Evolutionary conservation across 2,888 invertebrate genomes (phyloP), one percentile per base, ranked within the genome.

Genomic region (Drosophila koepferae): DNA sequence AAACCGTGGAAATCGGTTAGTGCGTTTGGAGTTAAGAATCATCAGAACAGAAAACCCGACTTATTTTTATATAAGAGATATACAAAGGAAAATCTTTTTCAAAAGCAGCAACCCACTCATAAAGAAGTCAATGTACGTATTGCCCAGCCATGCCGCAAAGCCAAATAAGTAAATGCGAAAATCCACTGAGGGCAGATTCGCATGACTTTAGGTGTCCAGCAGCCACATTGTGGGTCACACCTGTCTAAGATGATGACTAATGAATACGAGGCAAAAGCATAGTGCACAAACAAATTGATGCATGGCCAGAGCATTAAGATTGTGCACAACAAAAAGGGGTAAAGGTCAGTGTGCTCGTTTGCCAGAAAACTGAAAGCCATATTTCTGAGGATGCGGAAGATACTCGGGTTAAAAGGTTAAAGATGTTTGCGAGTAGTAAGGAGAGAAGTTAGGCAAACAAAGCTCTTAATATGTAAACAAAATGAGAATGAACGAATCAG

Each of bases 391-490:
- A 23, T 48, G 20, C 34, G 31, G 7, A 31, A 31, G 63, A 12
- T 20, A 12, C 16, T 34, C 34, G 23, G 31, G 9, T 2, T 9
- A 34, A 51, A 18, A 34, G 51, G 18, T 51, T 18, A 2, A 28
- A 53, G 36, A 5, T 48, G 20, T 28, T 28, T 28, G 28, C 6
- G 28, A 28, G 28, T 28, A 28, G 7, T 28, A 3, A 28, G 28
- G 6, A 28, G 28, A 28, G 3, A 18, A 40, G 41, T 7, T 23
- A 63, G 43, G 10, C 41, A 31, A 40, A 34, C 4, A 18, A 63
- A 60, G 40, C 61, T 68, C 63, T 68, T 73, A 73, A 84, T 74
- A 74, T 85, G 87, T 70, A 72, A 68, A 74, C 72, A 70, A 67
- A 64, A 58, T 63, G 76, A 51, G 64, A 72, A 16, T 56, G 62